Conservation (phyloP, 2,888 invertebrate species). For the Asteroscopus sphinx region DNA sequence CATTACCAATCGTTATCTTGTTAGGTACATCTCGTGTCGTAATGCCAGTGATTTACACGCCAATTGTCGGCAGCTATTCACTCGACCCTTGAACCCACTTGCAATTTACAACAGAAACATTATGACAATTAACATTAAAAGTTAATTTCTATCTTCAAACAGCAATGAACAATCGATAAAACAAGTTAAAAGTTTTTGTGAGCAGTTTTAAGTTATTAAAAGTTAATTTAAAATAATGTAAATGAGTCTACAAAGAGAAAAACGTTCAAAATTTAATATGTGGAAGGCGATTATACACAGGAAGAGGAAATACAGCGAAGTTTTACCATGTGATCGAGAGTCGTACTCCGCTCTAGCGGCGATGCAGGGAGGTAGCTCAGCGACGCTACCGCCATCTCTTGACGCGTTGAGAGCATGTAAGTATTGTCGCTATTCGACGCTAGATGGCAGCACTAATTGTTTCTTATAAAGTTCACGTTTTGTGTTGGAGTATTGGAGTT, state of each 20-base stretch:
- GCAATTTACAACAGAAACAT: conserved; percentile 58
- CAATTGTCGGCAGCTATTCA: conserved; percentile 73
- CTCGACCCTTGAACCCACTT: conserved; percentile 57
- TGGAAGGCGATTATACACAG: conserved; percentile 86
- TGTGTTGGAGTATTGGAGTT: background rate
- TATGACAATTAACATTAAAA: conserved; percentile 35
- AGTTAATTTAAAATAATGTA: conserved; percentile 65
- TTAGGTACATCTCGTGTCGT: conserved; percentile 66
- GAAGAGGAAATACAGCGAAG: conserved; percentile 85
- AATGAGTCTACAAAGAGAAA: conserved; percentile 84
- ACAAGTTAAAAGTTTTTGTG: conserved; percentile 17
- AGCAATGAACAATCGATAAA: conserved; percentile 34
- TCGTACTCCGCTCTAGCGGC: conserved; percentile 86
- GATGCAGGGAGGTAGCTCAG: conserved; percentile 84
- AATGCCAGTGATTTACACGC: conserved; percentile 75
- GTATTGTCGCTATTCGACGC: conserved; percentile 78
- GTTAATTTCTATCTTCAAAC: conserved; percentile 1
- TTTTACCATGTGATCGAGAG: conserved; percentile 79
- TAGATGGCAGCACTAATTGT: conserved; percentile 70
- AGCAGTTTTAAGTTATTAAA: conserved; percentile 12
- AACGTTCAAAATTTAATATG: conserved; percentile 82
- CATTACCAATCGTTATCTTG: conserved; percentile 77
- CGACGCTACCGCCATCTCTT: conserved; percentile 87
- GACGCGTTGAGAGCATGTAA: conserved; percentile 87
- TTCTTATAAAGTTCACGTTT: background rate